Evolutionary conservation across 1,140 invertebrate genomes (phyloP).

Genomic region (Apolygus lucorum): DNA sequence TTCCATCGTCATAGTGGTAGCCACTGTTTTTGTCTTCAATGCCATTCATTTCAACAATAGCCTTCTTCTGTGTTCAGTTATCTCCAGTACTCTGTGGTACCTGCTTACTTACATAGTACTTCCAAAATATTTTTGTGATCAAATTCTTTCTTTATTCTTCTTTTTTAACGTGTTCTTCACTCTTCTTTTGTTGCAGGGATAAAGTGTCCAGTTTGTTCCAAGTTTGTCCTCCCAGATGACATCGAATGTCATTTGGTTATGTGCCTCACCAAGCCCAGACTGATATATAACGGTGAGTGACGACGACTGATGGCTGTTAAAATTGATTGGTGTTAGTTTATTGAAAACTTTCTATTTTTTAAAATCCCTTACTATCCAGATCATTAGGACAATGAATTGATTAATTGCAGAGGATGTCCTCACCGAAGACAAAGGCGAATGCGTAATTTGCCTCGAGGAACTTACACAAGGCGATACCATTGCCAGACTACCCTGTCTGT

Average conservation of each 20-base stretch:
- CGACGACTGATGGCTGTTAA: neutral
- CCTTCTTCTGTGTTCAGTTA: too few relatives aligned
- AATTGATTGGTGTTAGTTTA: neutral
- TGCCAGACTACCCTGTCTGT: slow-evolving; percentile 94
- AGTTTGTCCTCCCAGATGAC: slow-evolving; percentile 93
- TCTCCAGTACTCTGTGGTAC: too few relatives aligned
- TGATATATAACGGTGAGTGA: slow-evolving; percentile 91
- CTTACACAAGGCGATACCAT: slow-evolving; percentile 89
- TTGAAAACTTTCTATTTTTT: slow-evolving; percentile 20
- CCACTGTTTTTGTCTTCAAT: too few relatives aligned
- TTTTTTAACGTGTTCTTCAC: slow-evolving; percentile 11
- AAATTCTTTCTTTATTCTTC: too few relatives aligned
- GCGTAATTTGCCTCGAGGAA: slow-evolving; percentile 97
- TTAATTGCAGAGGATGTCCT: slow-evolving; percentile 84
- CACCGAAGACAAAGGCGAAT: slow-evolving; percentile 92
- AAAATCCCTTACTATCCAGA: too few relatives aligned
- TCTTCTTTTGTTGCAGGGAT: slow-evolving; percentile 62
- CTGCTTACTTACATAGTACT: too few relatives aligned
- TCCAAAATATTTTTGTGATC: too few relatives aligned
- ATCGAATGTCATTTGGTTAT: slow-evolving; percentile 97
- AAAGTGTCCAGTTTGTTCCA: slow-evolving; percentile 97
- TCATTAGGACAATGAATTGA: too few relatives aligned
- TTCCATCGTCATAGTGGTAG: too few relatives aligned
- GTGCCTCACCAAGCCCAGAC: slow-evolving; percentile 96
- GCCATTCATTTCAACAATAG: too few relatives aligned